Evolutionary conservation across 2,113 vertebrate species (phyloP), one percentile per base, ranked within the genome.

Genomic region (Petrocephalus microphthalmus): DNA sequence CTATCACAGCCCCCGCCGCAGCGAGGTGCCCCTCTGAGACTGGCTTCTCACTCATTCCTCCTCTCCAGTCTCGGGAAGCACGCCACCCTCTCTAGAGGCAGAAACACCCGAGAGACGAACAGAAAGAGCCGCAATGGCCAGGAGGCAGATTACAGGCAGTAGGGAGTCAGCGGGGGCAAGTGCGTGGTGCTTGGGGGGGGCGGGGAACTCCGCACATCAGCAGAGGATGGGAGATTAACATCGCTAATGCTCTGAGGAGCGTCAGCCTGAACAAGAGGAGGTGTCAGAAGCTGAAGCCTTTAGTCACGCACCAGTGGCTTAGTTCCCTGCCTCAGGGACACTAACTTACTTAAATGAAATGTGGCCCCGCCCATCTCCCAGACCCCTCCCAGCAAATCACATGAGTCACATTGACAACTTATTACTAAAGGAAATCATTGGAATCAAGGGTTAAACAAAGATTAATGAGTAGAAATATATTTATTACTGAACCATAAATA

Each of bases 401-500:
- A 60, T 60, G n/a, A n/a, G 57, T 25, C 57, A 25, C 57, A 64
- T 64, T 2, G n/a, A 2, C 57, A 64, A 7, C 47, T 54, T 54
- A 54, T 54, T 8, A 54, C 60, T n/a, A 67, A 88, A 86, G 33
- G 49, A 87, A 54, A 78, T 56, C 10, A 47, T 20, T 52, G 49
- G 29, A 93, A 85, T 87, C 71, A 85, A 85, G 45, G 88, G 85
- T 87, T 90, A 64, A 74, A 84, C 89, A 91, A 87, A 89, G 81
- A 90, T 94, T 92, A 84, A 91, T 93, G 82, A 92, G 90, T 92
- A 93, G 93, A 95, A 94, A 94, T 93, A 92, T 91, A 91, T 95
- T 95, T 94, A 95, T 95, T 94, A 91, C 93, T 93, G 90, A 94
- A 95, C 93, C 94, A 95, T 95, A 95, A 94, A 95, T 95, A 95